A percentile compares a stretch with the other conserved stretches of the same genome.
phyloP scores from a whole-genome alignment of 2,797 vertebrate genomes.

The Kryptopterus vitreolus region DNA sequence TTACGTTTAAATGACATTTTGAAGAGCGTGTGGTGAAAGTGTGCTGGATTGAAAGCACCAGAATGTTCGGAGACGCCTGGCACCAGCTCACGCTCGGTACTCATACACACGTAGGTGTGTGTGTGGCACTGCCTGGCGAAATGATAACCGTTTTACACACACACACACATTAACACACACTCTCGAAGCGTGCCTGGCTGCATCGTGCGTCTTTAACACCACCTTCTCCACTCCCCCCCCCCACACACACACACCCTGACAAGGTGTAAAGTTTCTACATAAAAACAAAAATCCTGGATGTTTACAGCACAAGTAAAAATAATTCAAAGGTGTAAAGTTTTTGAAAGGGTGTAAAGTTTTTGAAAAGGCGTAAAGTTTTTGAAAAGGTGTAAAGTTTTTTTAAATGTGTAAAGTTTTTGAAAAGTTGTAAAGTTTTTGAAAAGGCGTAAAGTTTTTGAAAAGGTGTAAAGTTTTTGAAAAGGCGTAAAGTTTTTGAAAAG shows the following conservation, averaged over 20 bases:
- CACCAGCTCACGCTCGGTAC: background rate
- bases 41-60: background rate
- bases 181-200: constrained; percentile 34
- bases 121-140: constrained; percentile 18
- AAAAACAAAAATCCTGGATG: too few relatives aligned
- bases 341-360: too few relatives aligned
- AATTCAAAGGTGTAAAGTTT: too few relatives aligned
- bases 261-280: too few relatives aligned
- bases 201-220: constrained; percentile 19
- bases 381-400: too few relatives aligned
- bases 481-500: too few relatives aligned
- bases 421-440: too few relatives aligned
- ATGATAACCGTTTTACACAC: constrained; percentile 31
- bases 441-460: too few relatives aligned
- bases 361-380: too few relatives aligned
- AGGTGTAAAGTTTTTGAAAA: too few relatives aligned
- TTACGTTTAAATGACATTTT: background rate
- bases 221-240: background rate
- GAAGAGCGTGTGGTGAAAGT: background rate
- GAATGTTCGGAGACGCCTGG: background rate
- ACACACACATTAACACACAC: constrained; percentile 34
- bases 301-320: too few relatives aligned
- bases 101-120: constrained; percentile 40
- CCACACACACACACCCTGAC: background rate
- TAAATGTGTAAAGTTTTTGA: too few relatives aligned